Percentiles rank a stretch among this genome's conserved stretches.
Conservation (phyloP, 2,888 invertebrate genomes). For the Harmothoe impar region DNA sequence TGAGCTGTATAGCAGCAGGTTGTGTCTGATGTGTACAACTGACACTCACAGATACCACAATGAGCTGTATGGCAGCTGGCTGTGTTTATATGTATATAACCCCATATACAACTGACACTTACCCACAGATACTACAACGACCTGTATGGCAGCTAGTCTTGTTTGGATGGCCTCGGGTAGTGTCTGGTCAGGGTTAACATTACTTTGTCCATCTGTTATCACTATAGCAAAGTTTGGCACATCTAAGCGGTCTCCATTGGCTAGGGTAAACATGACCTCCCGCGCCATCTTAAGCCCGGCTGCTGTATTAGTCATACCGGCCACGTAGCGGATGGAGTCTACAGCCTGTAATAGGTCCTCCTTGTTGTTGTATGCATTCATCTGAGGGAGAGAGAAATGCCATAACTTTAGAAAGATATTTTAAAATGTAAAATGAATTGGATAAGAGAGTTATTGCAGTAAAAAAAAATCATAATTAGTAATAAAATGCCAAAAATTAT, state of each 20-base stretch:
- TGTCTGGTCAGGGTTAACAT: conserved; percentile 58
- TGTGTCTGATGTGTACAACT: too few relatives aligned
- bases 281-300: conserved; percentile 18
- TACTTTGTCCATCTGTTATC: conserved; percentile 65
- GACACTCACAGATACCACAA: too few relatives aligned
- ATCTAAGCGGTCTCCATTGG: conserved; percentile 30
- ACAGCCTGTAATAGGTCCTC: conserved; percentile 31
- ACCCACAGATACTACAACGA: conserved; percentile 61
- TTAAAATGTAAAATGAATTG: too few relatives aligned
- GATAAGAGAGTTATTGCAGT: too few relatives aligned
- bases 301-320: conserved; percentile 56
- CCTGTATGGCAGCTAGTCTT: conserved; percentile 56
- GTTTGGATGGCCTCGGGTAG: conserved; percentile 48
- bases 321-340: conserved; percentile 5
- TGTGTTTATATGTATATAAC: background rate
- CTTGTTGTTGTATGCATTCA: background rate
- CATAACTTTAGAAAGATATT: too few relatives aligned
- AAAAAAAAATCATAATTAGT: too few relatives aligned
- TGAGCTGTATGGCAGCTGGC: background rate
- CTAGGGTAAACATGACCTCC: background rate
- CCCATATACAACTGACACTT: too few relatives aligned
- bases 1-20: background rate
- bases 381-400: background rate
- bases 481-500: too few relatives aligned
- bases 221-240: conserved; percentile 64